phyloP scores from a whole-genome alignment of 35 echinoderm and acorn worm species.

The Anneissia japonica region DNA sequence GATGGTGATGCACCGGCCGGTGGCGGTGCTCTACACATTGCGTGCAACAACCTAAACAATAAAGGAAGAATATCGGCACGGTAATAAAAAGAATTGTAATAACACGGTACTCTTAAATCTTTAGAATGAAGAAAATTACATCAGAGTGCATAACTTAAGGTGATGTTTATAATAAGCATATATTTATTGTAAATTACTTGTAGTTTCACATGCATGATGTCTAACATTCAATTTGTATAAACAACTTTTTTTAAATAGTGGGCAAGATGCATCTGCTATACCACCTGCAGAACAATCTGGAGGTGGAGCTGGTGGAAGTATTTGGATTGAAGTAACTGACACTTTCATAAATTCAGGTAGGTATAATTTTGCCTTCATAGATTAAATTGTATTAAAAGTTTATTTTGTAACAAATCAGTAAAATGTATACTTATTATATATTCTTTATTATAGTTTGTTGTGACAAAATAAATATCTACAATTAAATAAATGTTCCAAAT shows the following conservation, averaged over 20 bases:
- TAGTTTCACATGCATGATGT: background rate
- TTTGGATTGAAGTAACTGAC: slow-evolving; percentile 36
- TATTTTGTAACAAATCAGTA: too few species aligned
- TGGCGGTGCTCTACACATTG: slow-evolving; percentile 60
- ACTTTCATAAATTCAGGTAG: background rate
- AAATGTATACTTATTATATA: too few species aligned
- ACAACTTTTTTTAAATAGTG: slow-evolving; percentile 29
- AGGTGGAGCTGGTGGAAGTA: slow-evolving; percentile 67
- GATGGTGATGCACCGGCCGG: slow-evolving; percentile 48
- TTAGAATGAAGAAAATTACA: too few species aligned
- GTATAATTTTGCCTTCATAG: too few species aligned
- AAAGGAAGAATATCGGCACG: slow-evolving; percentile 56
- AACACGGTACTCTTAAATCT: too few species aligned
- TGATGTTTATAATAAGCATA: background rate
- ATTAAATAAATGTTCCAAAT: too few species aligned
- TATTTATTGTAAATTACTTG: background rate
- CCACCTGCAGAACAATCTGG: background rate
- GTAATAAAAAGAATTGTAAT: slow-evolving; percentile 2
- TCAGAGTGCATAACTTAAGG: too few species aligned
- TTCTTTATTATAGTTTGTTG: too few species aligned
- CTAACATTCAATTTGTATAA: background rate
- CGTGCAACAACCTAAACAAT: slow-evolving; percentile 31
- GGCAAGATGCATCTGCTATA: slow-evolving; percentile 26
- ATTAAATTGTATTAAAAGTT: too few species aligned
- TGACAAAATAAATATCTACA: too few species aligned